Evolutionary conservation across 2,113 vertebrate genomes (phyloP).

Genomic region (Turdus rufiventris): DNA sequence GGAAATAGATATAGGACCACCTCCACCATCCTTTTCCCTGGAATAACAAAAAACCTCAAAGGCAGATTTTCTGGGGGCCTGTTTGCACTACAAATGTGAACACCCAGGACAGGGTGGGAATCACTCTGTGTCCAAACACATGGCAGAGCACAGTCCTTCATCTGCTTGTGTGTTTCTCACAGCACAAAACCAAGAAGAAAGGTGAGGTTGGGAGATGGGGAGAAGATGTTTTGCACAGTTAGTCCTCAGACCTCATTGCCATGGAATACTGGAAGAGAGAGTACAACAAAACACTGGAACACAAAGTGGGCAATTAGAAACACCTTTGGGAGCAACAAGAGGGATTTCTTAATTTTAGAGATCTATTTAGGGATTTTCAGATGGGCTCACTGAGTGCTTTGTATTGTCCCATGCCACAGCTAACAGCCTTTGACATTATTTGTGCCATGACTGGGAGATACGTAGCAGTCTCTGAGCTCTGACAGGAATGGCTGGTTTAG

Average conservation of each 20-base stretch:
- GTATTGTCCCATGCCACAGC: background rate
- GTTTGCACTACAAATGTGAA: background rate
- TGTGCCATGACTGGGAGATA: background rate
- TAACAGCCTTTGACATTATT: background rate
- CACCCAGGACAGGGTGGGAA: background rate
- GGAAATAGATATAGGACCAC: background rate
- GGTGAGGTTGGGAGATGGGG: background rate
- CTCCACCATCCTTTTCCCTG: background rate
- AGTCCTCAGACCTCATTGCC: background rate
- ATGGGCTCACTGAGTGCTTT: background rate
- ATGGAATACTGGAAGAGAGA: background rate
- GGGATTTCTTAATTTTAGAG: background rate
- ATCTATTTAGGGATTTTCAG: background rate
- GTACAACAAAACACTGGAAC: background rate
- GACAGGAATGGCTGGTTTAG: background rate
- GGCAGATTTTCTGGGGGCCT: background rate
- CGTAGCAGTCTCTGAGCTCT: background rate
- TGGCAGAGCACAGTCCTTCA: background rate
- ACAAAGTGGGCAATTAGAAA: background rate
- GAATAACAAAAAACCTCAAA: background rate
- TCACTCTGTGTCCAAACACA: fast-evolving
- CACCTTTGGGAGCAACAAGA: background rate
- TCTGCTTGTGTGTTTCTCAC: background rate
- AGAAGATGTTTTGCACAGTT: background rate
- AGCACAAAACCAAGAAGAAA: background rate